Base-by-base conservation (phyloP, 1,140 invertebrate genomes). In the Meloidogyne exigua region DNA sequence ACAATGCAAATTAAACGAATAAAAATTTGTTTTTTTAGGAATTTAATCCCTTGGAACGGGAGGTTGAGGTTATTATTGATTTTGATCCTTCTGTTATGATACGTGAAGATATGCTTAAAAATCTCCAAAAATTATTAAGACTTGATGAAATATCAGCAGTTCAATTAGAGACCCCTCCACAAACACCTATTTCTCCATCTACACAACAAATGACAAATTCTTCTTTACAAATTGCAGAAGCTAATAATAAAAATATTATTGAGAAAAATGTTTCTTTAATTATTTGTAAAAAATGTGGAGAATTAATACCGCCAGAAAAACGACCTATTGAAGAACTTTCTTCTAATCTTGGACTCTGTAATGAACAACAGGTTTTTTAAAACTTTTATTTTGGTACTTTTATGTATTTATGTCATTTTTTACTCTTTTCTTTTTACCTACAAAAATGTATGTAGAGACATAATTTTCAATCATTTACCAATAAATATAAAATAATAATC, bases 231-330 rank as follows among this genome's bases (percentile, higher is more conserved):
- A 75, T 25, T 72, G 44, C 15, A 26, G 26, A 70, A 11, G 11
- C 1, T 49, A 49, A 3, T n/a, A 79, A 26, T 21, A 26, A 13
- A 10, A 67, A 76, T 23, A 21, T 76, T 18, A 32, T 21, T 21
- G 79, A 73, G 13, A 28, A 25, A n/a, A 79, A 70, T n/a, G 13
- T 21, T 63, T 15, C 26, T 23, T 21, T 42, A 68, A 71, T 15
- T 21, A 79, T 82, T 25, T 80, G 79, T 70, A 80, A 73, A 32
- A 77, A 81, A 32, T 80, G 80, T 32, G 79, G 80, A 26, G 13
- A 57, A 23, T 36, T 77, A n/a, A 69, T 82, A 11, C 28, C 57
- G 23, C 25, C 72, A 18, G 72, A n/a, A 23, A 25, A 80, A 44
- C 44, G 32, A 23, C 67, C 80, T 5, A 81, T 83, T 23, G 66